These are phyloP conservation scores for Smittia sp. DNA, from an alignment of 2,888 invertebrate genomes.

Conservation along the genomic window DNA sequence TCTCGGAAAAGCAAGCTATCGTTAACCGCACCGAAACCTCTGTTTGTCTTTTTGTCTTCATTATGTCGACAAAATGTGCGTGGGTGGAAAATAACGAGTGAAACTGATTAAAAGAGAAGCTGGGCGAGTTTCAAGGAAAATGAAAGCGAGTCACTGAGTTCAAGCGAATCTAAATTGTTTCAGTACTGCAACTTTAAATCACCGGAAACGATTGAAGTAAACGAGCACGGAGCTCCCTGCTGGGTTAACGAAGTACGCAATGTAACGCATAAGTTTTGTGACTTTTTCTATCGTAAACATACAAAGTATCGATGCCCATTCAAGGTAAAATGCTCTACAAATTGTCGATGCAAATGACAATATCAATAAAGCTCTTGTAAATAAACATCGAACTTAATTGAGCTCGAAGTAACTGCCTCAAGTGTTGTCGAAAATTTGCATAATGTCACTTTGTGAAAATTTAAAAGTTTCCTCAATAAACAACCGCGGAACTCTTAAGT, in stretches of 20 bases:
- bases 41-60: constrained; percentile 38
- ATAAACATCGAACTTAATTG: constrained; percentile 41
- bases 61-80: constrained; percentile 29
- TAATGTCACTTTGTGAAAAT: constrained; percentile 15
- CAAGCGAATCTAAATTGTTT: not conserved
- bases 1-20: constrained; percentile 14
- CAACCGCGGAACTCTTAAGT: not conserved
- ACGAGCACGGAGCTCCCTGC: too few species aligned
- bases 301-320: not conserved
- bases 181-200: too few species aligned
- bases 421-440: constrained; percentile 22
- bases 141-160: not conserved
- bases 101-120: constrained; percentile 39
- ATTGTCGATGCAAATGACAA: not conserved
- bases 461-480: constrained; percentile 17
- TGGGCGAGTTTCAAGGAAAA: constrained; percentile 9
- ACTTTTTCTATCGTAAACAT: not conserved
- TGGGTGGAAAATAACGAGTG: constrained; percentile 20
- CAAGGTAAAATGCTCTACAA: not conserved
- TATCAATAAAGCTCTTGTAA: constrained; percentile 36
- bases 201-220: too few species aligned
- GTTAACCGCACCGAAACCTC: not conserved
- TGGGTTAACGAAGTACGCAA: too few species aligned
- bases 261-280: too few species aligned
- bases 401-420: not conserved